Conservation (phyloP, 2,797 vertebrate genomes). For the Takifugu ocellatus region DNA sequence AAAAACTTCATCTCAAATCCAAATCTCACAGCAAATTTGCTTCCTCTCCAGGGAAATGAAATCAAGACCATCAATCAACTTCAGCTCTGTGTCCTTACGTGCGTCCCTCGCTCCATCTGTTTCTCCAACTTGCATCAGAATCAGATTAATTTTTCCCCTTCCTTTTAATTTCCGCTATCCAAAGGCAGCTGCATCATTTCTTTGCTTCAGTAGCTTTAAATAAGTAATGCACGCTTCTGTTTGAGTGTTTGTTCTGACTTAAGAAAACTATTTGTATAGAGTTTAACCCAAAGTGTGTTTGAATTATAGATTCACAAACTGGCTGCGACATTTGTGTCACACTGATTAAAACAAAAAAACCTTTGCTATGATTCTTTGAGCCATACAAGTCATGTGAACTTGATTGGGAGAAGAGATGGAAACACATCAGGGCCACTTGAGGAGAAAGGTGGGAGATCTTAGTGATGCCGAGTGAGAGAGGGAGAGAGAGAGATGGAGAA, state of each 20-base stretch:
- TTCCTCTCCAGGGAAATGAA: conserved; percentile 7
- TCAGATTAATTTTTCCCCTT: conserved; percentile 10
- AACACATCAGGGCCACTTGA: conserved; percentile 11
- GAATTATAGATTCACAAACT: too few relatives aligned
- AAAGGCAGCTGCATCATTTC: not conserved
- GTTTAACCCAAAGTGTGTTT: too few relatives aligned
- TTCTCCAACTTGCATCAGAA: conserved; percentile 29
- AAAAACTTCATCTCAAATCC: conserved; percentile 12
- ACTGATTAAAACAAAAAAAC: too few relatives aligned
- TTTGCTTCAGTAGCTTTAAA: conserved; percentile 1
- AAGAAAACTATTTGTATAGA: not conserved
- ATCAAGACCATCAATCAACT: conserved; percentile 35
- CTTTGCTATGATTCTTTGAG: too few relatives aligned
- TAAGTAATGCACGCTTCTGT: conserved; percentile 7
- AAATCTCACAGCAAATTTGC: conserved; percentile 21
- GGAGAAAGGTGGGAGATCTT: conserved; percentile 4
- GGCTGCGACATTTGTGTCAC: too few relatives aligned
- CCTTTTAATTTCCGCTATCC: conserved; percentile 13
- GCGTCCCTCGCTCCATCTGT: conserved; percentile 11
- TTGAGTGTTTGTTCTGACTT: not conserved
- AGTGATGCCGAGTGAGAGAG: conserved; percentile 10
- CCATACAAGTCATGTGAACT: conserved; percentile 1
- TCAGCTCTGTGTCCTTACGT: conserved; percentile 9
- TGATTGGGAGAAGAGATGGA: conserved; percentile 7
- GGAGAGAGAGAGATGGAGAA: conserved; percentile 37